Evolutionary conservation across 2,888 invertebrate genomes (phyloP).

Genomic region (Eupithecia pulchellata): DNA sequence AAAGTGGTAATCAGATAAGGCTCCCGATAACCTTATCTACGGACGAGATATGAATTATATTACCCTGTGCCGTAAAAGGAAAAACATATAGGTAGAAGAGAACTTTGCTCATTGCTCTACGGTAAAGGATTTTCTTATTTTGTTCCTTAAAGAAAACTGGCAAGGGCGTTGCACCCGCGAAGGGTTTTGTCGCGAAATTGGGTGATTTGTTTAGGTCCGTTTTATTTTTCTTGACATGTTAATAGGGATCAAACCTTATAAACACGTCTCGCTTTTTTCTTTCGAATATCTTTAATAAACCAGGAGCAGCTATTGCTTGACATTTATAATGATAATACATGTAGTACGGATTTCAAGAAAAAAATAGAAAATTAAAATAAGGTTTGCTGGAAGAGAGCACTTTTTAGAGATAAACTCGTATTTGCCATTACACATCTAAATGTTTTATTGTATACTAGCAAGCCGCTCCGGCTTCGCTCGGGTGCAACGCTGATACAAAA

Average conservation of each 20-base stretch:
- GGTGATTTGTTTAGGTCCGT: neutral
- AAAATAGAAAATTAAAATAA: no score
- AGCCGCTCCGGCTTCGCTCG: no score
- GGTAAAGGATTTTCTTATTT: constrained; percentile 4
- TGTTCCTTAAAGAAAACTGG: neutral
- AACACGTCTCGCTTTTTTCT: neutral
- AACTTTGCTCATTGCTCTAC: neutral
- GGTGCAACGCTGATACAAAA: no score
- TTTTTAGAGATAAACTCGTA: no score
- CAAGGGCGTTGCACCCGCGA: neutral
- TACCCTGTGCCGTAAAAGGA: neutral
- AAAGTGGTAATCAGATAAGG: constrained; percentile 1
- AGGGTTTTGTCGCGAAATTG: neutral
- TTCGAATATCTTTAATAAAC: neutral
- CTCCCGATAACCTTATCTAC: neutral
- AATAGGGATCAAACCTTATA: no score
- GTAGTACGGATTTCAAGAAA: no score
- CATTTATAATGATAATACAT: no score
- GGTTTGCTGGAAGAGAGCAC: no score
- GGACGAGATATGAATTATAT: neutral
- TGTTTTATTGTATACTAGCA: no score
- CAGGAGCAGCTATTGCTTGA: no score
- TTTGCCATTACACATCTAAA: no score
- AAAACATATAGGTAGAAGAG: neutral
- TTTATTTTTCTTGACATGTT: neutral